Base-by-base conservation (phyloP, 2,113 vertebrate species). In the Cyanoderma ruficeps region DNA sequence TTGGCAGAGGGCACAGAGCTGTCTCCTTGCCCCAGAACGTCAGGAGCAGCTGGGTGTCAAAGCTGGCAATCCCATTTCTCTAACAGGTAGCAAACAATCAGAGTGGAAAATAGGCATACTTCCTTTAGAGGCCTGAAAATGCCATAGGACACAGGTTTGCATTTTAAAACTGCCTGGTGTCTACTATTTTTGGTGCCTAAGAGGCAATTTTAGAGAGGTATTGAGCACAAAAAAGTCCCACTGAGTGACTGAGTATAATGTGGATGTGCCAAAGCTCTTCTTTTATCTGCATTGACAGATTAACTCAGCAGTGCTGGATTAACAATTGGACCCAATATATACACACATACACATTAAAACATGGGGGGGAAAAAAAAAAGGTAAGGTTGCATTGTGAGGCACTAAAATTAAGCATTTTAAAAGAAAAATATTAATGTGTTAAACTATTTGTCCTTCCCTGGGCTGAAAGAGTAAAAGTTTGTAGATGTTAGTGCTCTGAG, bases 1-100 rank as follows among this genome's bases (percentile, higher is more conserved):
- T 41, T 1, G 2, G 71, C 14, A 57, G 50, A 63, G 59, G n/a
- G 42, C 50, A 85, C 3, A 1, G 33, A 0, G 0, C 47, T 33
- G 19, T 35, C 56, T 90, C 30, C 21, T 17, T 31, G 41, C 27
- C 35, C 47, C 2, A 3, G 55, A 89, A 35, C 7, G 35, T 22
- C 52, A 42, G 47, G 78, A 74, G 16, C 15, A 74, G 13, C 10
- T 17, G 23, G 13, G 12, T 61, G 77, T 77, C 33, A 55, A 61
- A 86, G 28, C 4, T 74, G 63, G 11, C 22, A 28, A 28, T 90
- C 60, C 30, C 23, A 14, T 42, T 71, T 80, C 68, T 83, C 30
- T 42, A 61, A 27, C 11, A 56, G 9, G 14, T 30, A 72, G 20
- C 1, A 7, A 84, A 46, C 20, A 41, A 81, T 46, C 46, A 53